Evolutionary conservation across 2,797 vertebrate genomes (phyloP), one percentile per base, ranked within the genome.

Genomic region (Aselliscus stoliczkanus): DNA sequence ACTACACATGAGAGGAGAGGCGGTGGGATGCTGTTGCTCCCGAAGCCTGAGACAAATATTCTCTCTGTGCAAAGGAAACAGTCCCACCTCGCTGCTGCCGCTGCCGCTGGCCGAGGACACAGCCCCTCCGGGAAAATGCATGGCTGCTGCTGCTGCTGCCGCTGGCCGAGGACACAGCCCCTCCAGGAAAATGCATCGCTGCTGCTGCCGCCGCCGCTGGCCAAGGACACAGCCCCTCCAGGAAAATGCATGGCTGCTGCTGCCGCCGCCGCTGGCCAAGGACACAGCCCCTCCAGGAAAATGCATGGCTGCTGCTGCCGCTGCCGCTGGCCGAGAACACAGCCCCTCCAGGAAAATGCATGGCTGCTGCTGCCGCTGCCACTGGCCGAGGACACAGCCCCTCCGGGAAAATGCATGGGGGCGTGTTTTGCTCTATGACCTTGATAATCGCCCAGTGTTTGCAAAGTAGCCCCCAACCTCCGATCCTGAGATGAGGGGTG

Each of bases 211-310:
- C n/a, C n/a, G n/a, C n/a, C n/a, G 0, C 1, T 18, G 7, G 44
- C 75, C 5, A 14, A 12, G 31, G 60, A 31, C 23, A 2, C 14
- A 7, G 2, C 12, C 72, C 23, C 50, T 3, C 18, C 27, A 23
- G 52, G 65, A 58, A 56, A 29, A 7, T 0, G 4, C 8, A 0
- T 14, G 11, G 2, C n/a, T n/a, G n/a, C n/a, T n/a, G n/a, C n/a
- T n/a, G n/a, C n/a, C n/a, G n/a, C n/a, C n/a, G n/a, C n/a, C n/a
- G 0, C 1, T 18, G 7, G 44, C 75, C 5, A 14, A 12, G 31
- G 60, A 31, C 23, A 2, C 14, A 7, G 2, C 12, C 72, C 23
- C 50, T 3, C 18, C 27, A 23, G 52, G 65, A 58, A 56, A 29
- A 7, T 0, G 4, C 8, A 0, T 14, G 11, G 2, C n/a, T n/a